These are phyloP conservation scores for Pogona vitticeps DNA, from an alignment of 2,113 vertebrate genomes.

Conservation along the genomic window DNA sequence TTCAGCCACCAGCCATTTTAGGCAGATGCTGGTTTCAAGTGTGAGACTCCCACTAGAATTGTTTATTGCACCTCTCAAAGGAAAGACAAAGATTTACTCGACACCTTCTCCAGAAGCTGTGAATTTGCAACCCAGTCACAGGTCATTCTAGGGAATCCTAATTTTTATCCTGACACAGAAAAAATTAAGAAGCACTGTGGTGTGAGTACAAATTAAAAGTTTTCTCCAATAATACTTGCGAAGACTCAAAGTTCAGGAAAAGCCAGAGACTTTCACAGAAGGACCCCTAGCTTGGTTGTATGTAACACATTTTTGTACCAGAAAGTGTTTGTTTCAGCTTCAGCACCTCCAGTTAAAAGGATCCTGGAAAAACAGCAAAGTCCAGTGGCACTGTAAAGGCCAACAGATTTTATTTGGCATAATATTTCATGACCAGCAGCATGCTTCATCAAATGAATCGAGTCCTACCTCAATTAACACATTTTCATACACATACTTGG, in stretches of 20 bases:
- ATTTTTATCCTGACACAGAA: constrained; percentile 54
- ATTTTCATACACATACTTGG: no score
- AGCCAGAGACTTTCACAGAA: not conserved
- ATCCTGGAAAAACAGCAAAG: no score
- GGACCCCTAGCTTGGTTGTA: not conserved
- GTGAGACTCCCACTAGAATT: constrained; percentile 58
- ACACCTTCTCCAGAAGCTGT: constrained; percentile 57
- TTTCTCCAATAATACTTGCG: not conserved
- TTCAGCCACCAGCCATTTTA: constrained; percentile 58
- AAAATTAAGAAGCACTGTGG: constrained; percentile 37
- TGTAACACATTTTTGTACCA: not conserved
- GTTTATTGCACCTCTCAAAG: constrained; percentile 70
- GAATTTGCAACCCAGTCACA: constrained; percentile 45
- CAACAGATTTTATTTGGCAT: no score
- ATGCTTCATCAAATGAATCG: no score
- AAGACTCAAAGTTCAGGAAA: not conserved
- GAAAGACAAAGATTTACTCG: constrained; percentile 68
- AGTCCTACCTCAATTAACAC: no score
- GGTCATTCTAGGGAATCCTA: constrained; percentile 43
- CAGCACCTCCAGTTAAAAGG: no score
- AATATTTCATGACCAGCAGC: no score
- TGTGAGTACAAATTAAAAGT: constrained; percentile 8
- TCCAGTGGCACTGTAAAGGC: no score
- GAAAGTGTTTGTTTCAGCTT: no score
- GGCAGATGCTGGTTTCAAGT: constrained; percentile 65